Conservation (phyloP, 2,797 vertebrate species). For the Anguilla marmorata region DNA sequence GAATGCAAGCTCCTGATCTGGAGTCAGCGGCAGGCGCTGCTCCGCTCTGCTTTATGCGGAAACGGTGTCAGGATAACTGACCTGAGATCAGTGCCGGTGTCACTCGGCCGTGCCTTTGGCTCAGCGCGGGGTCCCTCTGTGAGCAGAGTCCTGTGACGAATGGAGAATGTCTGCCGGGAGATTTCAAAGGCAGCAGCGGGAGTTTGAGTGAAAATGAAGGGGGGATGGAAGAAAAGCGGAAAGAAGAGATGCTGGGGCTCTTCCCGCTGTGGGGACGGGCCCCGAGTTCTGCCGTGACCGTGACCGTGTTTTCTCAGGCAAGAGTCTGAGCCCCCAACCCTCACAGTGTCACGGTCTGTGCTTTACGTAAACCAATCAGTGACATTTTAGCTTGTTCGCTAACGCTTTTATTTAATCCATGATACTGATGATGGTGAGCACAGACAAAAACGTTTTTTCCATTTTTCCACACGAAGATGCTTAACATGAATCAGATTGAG, state of each 20-base stretch:
- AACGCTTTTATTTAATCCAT: neutral
- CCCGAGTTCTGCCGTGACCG: neutral
- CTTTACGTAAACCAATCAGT: neutral
- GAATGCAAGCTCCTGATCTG: neutral
- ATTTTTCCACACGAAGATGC: neutral
- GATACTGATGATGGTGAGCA: neutral
- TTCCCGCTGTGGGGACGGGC: neutral
- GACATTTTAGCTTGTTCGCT: neutral
- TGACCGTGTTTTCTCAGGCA: neutral
- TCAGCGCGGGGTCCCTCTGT: constrained; percentile 1
- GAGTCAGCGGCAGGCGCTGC: neutral
- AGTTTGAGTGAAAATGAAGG: neutral
- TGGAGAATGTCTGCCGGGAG: neutral
- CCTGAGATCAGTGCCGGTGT: neutral
- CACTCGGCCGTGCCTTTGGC: neutral
- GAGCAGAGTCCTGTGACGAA: constrained; percentile 4
- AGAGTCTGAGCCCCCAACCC: neutral
- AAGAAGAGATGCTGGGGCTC: neutral
- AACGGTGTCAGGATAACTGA: neutral
- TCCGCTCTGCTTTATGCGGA: neutral
- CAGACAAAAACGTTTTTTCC: neutral
- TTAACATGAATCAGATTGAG: neutral
- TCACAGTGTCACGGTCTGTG: neutral
- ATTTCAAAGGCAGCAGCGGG: constrained; percentile 15
- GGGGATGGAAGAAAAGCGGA: neutral